These are phyloP conservation scores for Halichondria panicea DNA, from an alignment of 37 sponge, comb jelly and placozoan genomes.

Conservation along the genomic window DNA sequence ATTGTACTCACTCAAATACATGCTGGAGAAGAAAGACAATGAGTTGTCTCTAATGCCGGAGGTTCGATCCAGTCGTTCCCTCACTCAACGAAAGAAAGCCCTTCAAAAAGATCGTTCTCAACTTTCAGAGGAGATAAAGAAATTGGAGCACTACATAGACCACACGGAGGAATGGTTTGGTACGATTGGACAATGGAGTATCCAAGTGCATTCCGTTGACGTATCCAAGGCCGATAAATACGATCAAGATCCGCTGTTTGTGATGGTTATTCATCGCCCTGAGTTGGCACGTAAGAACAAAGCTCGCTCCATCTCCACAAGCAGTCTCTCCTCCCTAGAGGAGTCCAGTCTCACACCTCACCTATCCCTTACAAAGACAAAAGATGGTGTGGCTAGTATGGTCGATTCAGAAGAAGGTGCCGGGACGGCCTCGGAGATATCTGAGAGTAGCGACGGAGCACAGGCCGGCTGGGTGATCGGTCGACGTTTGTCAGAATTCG, in stretches of 20 bases:
- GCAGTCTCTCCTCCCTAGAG: background rate
- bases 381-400: background rate
- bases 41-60: constrained; percentile 31
- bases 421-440: background rate
- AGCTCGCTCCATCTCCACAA: background rate
- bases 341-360: background rate
- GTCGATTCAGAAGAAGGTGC: constrained; percentile 7
- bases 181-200: constrained; percentile 61
- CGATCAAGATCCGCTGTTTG: constrained; percentile 56
- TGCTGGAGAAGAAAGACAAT: constrained; percentile 37
- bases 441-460: constrained; percentile 2
- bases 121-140: constrained; percentile 56
- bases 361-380: background rate
- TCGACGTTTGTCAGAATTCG: constrained; percentile 71
- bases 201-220: constrained; percentile 51
- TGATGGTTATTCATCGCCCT: constrained; percentile 55
- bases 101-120: constrained; percentile 34
- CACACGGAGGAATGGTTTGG: constrained; percentile 77
- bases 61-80: constrained; percentile 3
- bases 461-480: constrained; percentile 81
- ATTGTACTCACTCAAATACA: constrained; percentile 30
- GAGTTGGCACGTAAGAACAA: background rate
- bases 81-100: constrained; percentile 32
- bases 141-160: constrained; percentile 71
- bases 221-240: constrained; percentile 21